Evolutionary conservation across 2,797 vertebrate species (phyloP).

Genomic region (Mormyrus hasselquistii): DNA sequence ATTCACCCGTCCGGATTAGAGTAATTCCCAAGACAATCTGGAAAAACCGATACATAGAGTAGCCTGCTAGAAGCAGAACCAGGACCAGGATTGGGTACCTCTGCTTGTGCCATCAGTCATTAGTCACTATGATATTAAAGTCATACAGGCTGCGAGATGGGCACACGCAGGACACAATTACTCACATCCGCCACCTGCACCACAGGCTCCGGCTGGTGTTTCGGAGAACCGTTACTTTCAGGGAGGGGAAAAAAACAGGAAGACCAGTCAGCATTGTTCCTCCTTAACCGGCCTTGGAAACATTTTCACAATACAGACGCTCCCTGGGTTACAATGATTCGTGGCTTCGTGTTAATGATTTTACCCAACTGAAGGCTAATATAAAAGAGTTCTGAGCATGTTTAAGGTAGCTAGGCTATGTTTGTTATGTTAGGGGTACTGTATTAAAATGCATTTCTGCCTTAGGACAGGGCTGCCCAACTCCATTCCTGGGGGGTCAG

Average conservation of each 20-base stretch:
- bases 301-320: background rate
- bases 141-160: background rate
- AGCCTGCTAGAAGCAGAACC: background rate
- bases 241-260: background rate
- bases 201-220: constrained; percentile 84
- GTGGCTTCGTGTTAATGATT: background rate
- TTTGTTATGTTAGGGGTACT: background rate
- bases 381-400: background rate
- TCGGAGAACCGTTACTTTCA: constrained; percentile 85
- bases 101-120: background rate
- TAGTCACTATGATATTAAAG: background rate
- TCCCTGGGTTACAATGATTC: background rate
- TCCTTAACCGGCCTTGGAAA: background rate
- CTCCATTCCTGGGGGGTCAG: too few species aligned
- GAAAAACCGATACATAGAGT: background rate
- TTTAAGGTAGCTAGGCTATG: background rate
- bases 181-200: constrained; percentile 80
- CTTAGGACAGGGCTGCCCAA: background rate
- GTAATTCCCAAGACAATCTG: background rate
- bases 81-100: background rate
- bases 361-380: background rate
- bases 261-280: background rate
- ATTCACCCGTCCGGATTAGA: background rate
- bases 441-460: background rate
- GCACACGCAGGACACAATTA: constrained; percentile 31